Evolutionary conservation across 2,797 vertebrate species (phyloP), one percentile per base, ranked within the genome.

Genomic region (Arremon brunneinucha): DNA sequence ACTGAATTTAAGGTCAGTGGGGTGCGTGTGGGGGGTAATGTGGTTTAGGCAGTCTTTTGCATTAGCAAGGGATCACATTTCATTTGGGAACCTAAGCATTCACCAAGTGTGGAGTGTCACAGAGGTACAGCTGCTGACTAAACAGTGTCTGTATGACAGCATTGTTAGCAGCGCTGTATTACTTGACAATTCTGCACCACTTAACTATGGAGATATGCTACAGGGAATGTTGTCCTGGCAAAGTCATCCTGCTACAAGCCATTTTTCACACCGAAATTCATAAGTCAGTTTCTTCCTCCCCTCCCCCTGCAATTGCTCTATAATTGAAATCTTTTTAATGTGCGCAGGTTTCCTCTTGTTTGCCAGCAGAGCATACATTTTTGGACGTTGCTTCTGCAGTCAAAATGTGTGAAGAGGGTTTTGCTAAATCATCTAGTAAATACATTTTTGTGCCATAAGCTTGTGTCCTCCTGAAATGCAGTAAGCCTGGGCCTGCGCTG

Each of bases 101-200:
- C 89, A 87, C 90, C 74, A 50, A 93, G 94, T 93, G 93, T 87
- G 94, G 96, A 91, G 92, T 97, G 95, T 96, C 95, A 79, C 8
- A 84, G 56, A 94, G 94, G 95, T 87, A 52, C 90, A 96, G 70
- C 37, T 69, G 96, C 97, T 98, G 97, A 97, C 96, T 97, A 83
- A 96, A 97, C 97, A 94, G 79, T 18, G 27, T 70, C 93, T 70
- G 15, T 74, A 93, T 93, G 95, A 95, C 86, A 96, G 91, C 1
- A 3, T 80, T 95, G 94, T 97, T 97, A 97, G 95, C 86, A 75
- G 92, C 19, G 11, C 96, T 52, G 56, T 67, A 43, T 94, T 96
- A 60, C 90, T 60, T 41, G 74, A 93, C 96, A 95, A 87, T 93
- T 93, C 95, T 78, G 81, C 26, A 44, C 90, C 63, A 35, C 95